These are phyloP conservation scores for Dynastes tityus DNA, from an alignment of 2,888 invertebrate species.

Conservation along the genomic window DNA sequence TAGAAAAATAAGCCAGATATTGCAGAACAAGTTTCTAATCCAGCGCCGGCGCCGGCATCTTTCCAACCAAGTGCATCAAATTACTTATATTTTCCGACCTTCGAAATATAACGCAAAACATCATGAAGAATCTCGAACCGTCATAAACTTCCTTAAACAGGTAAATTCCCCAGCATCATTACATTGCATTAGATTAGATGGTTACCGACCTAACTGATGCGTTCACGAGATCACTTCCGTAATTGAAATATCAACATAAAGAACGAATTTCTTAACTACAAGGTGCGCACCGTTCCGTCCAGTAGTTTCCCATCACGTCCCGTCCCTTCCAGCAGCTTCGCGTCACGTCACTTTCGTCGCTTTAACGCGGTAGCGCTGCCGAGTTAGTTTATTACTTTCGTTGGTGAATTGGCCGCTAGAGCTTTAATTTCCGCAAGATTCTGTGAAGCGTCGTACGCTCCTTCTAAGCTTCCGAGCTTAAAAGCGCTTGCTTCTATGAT, in stretches of 20 bases:
- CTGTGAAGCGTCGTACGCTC: background rate
- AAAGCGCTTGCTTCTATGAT: background rate
- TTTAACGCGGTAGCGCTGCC: background rate
- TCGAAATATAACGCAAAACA: no score
- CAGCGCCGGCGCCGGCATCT: no score
- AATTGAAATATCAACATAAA: constrained; percentile 18
- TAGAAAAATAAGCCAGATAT: no score
- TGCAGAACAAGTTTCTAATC: no score
- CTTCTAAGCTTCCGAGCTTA: background rate
- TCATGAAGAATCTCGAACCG: no score
- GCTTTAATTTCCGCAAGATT: constrained; percentile 1
- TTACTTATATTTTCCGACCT: no score
- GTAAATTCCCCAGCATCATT: no score
- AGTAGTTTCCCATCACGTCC: no score
- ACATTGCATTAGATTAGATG: no score
- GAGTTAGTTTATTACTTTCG: constrained; percentile 11
- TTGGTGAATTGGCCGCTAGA: background rate
- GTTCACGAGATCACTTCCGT: constrained; percentile 5
- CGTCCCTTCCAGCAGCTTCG: background rate
- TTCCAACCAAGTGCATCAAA: no score
- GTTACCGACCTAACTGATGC: background rate
- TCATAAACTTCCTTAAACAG: no score
- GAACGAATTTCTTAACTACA: background rate
- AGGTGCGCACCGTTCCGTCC: no score
- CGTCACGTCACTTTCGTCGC: background rate